Base-by-base conservation (phyloP, 2,888 invertebrate species). In the Patella ulyssiponensis region DNA sequence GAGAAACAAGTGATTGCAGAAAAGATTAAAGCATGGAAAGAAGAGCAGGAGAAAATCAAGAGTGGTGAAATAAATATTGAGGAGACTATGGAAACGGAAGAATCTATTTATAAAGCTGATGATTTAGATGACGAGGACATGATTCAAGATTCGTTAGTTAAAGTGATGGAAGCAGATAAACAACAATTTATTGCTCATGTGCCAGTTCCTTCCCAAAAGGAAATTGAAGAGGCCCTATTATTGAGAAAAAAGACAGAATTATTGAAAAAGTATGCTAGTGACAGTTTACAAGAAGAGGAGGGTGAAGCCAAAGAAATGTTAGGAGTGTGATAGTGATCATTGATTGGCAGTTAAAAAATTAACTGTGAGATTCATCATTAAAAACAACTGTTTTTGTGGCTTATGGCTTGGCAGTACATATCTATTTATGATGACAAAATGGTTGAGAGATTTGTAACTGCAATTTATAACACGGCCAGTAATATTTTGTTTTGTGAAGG, bases 201-300 rank as follows among this genome's bases (percentile, higher is more conserved):
- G 71, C 95, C 97, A 11, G 97, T 99, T 54, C 98, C 98, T 0
- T 95, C 96, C 17, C 98, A 98, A 91, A 95, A 96, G 91, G 97
- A 98, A 91, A 95, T 99, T 81, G 98, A 98, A 84, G 96, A 96
- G 88, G 98, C 98, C 0, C 93, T 99, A 77, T 93, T 99, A 0
- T 94, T 94, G 83, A 94, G 96, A 88, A 96, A 97, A 92, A 99
- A 99, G 92, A 95, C 95, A 91, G 98, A 98, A 91, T 93, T 99
- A 69, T 91, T 99, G 79, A 95, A 96, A 86, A 95, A 95, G 92
- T 98, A 97, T 91, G 95, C 91, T 7, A 91, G 90, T 84, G 91
- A 91, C 14, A 80, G 83, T 54, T 85, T 92, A 75, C 88, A 90
- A 74, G 86, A 90, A 51, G 91, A 92, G 81, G 90, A 90, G 70